Percentiles rank a stretch among this genome's conserved stretches.
Conservation (phyloP, 2,113 vertebrate species). For the cat (Felis catus) region DNA sequence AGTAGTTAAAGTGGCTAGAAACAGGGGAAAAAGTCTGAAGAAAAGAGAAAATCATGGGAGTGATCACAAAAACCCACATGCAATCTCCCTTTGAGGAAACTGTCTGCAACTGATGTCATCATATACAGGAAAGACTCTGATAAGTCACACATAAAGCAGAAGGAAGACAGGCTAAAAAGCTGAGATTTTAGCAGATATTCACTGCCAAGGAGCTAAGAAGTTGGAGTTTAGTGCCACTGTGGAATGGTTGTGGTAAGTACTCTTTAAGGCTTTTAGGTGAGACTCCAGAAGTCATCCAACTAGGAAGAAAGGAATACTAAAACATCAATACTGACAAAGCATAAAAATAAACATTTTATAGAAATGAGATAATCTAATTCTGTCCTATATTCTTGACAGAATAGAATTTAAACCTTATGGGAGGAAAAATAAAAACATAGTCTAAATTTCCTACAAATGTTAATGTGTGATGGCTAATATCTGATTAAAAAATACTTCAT, state of each 20-base stretch:
- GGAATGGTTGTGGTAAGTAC: background rate
- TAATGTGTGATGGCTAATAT: background rate
- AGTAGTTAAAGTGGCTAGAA: background rate
- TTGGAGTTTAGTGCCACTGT: background rate
- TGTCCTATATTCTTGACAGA: background rate
- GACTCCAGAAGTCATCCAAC: background rate
- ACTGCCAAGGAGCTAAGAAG: background rate
- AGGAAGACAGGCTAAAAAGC: background rate
- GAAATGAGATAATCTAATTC: background rate
- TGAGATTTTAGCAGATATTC: background rate
- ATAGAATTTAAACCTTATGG: background rate
- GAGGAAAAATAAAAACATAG: background rate
- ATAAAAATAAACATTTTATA: background rate
- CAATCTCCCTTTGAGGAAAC: background rate
- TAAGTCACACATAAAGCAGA: background rate
- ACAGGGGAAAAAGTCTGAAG: background rate
- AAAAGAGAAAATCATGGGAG: background rate
- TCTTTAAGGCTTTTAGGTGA: background rate
- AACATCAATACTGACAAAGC: background rate
- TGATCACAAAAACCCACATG: background rate
- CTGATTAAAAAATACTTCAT: background rate
- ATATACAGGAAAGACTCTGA: background rate
- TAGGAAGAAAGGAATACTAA: background rate
- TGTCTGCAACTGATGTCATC: background rate
- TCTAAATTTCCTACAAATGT: background rate